These are phyloP conservation scores for Nycticryphes semicollaris DNA, from an alignment of 2,113 vertebrate species.

Conservation along the genomic window DNA sequence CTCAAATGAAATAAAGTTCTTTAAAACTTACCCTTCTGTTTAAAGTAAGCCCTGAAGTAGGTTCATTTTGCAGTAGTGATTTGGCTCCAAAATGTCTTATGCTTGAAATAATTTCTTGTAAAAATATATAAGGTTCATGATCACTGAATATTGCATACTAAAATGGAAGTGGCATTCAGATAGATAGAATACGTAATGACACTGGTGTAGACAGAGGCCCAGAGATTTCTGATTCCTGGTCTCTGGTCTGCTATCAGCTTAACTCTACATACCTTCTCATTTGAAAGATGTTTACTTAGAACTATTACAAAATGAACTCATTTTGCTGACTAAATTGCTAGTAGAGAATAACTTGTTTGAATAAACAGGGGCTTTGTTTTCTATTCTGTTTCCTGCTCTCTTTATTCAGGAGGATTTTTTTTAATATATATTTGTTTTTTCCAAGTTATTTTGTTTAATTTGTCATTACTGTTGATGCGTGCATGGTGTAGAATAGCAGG, in stretches of 20 bases:
- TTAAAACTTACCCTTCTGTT: neutral
- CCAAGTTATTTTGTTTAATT: neutral
- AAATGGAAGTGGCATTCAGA: neutral
- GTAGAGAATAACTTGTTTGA: neutral
- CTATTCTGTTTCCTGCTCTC: neutral
- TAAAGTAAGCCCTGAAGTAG: neutral
- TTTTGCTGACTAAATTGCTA: neutral
- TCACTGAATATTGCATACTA: neutral
- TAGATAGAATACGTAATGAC: neutral
- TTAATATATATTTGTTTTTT: accelerated
- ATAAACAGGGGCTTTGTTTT: neutral
- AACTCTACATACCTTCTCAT: neutral
- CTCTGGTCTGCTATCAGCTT: neutral
- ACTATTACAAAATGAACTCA: neutral
- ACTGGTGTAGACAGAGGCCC: neutral
- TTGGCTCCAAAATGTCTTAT: neutral
- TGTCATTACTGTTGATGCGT: neutral
- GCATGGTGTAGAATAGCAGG: neutral
- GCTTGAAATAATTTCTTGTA: neutral
- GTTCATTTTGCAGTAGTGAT: neutral
- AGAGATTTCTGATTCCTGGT: neutral
- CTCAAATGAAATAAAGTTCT: neutral
- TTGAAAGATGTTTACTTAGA: neutral
- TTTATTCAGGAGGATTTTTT: neutral
- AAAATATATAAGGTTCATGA: neutral